Conservation (phyloP, 2,113 vertebrate species). For the Alces alces region DNA sequence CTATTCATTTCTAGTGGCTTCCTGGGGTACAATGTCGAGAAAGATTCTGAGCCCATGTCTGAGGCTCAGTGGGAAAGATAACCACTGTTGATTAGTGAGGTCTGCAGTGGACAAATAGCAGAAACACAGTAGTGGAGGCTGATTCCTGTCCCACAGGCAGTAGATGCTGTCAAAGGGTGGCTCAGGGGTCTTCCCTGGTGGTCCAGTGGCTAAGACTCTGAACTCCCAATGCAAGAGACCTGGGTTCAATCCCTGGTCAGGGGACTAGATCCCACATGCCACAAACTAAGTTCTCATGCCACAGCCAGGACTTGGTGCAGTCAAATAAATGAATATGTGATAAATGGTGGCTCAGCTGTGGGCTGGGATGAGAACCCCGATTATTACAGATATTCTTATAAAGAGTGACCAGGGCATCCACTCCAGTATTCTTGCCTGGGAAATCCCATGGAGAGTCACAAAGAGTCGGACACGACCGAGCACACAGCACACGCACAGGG, state of each 20-base stretch:
- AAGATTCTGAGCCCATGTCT: not conserved
- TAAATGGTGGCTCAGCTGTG: accelerated
- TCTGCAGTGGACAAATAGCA: not conserved
- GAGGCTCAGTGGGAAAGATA: not conserved
- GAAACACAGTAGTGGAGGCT: not conserved
- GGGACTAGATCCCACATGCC: not conserved
- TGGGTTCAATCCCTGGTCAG: not conserved
- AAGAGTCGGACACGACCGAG: not conserved
- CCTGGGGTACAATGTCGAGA: not conserved
- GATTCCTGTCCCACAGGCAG: not conserved
- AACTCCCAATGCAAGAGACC: not conserved
- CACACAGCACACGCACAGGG: not conserved
- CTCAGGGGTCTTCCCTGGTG: not conserved
- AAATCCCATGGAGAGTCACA: not conserved
- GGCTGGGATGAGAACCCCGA: accelerated
- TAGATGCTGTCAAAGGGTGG: not conserved
- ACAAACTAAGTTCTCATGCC: not conserved
- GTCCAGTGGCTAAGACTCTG: not conserved
- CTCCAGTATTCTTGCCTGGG: not conserved
- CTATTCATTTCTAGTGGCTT: not conserved
- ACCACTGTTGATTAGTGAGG: not conserved
- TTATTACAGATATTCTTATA: not conserved
- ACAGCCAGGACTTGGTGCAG: not conserved
- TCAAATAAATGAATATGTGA: not conserved
- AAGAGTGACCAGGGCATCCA: not conserved